These are phyloP conservation scores for Sminthurides bifidus DNA, from an alignment of 1,140 invertebrate genomes.

Conservation along the genomic window DNA sequence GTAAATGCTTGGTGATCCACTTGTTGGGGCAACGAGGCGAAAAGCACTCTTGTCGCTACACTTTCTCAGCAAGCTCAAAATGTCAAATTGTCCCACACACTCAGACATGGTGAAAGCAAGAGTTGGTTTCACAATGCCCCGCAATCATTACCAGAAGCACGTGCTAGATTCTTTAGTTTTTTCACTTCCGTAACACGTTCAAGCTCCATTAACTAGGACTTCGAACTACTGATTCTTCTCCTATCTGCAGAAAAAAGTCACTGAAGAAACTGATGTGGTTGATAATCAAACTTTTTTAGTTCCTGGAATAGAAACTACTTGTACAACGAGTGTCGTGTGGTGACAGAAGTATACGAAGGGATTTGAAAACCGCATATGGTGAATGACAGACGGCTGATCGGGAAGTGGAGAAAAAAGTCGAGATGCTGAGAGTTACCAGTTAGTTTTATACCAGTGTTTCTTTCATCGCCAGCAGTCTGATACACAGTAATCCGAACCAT, in stretches of 20 bases:
- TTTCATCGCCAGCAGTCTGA: too few relatives aligned
- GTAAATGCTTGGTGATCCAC: neutral
- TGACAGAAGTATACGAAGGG: too few relatives aligned
- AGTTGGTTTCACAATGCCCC: neutral
- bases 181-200: too few relatives aligned
- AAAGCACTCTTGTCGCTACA: conserved; percentile 32
- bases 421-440: conserved; percentile 20
- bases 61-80: conserved; percentile 28
- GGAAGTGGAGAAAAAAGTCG: conserved; percentile 13
- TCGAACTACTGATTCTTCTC: too few relatives aligned
- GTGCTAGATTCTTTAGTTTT: too few relatives aligned
- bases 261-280: neutral
- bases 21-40: conserved; percentile 30
- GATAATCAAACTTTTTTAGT: too few relatives aligned
- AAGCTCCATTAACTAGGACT: too few relatives aligned
- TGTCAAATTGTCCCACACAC: conserved; percentile 30
- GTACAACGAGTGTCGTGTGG: too few relatives aligned
- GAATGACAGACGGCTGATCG: neutral
- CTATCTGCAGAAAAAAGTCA: too few relatives aligned
- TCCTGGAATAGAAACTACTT: too few relatives aligned
- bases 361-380: too few relatives aligned
- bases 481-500: conserved; percentile 1
- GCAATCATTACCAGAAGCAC: neutral
- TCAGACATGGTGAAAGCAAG: conserved; percentile 23
- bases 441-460: conserved; percentile 16